Evolutionary conservation across 53 echinoderm and acorn worm genomes (phyloP), one percentile per base, ranked within the genome.

Genomic region (Hippasteria phrygiana): DNA sequence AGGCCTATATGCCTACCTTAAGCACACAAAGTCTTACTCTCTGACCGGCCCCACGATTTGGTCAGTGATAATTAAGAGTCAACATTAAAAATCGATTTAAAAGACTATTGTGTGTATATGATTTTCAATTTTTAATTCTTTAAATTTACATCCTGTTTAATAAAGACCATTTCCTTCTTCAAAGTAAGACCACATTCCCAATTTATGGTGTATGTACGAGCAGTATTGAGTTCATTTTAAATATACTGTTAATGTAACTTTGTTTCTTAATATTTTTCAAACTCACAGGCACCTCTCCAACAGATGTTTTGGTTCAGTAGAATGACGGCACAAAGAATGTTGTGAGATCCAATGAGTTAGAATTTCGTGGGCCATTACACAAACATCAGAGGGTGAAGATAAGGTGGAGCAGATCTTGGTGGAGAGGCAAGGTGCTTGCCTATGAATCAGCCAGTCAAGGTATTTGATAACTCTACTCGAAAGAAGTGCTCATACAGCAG

Each of bases 371-470:
- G 20, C 16, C n/a, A 59, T 24, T 59, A 59, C 59, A 24, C 8
- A 3, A 59, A n/a, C n/a, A 59, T 59, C 59, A 59, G 59, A 22
- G 26, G n/a, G 59, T 59, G 26, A n/a, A 24, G 59, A 59, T 59
- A 26, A 59, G 26, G 59, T 59, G 59, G 59, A 9, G 26, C 7
- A 59, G 26, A 59, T 24, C 26, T 24, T 59, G 59, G 59, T 59
- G 59, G 59, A 59, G 59, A 26, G 59, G 59, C 59, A 59, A 59
- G 59, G 59, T 59, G 59, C 59, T 59, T 24, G 26, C n/a, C 26
- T 59, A 22, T 59, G 59, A 59, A 59, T n/a, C 22, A 59, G 59
- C 22, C 3, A 22, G 59, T 59, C n/a, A 59, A n/a, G 59, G 59
- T 59, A 59, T 22, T n/a, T 59, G 22, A 59, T 20, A 24, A 20